Base-by-base conservation (phyloP, 2,888 invertebrate species). In the Ectobius pallidus region DNA sequence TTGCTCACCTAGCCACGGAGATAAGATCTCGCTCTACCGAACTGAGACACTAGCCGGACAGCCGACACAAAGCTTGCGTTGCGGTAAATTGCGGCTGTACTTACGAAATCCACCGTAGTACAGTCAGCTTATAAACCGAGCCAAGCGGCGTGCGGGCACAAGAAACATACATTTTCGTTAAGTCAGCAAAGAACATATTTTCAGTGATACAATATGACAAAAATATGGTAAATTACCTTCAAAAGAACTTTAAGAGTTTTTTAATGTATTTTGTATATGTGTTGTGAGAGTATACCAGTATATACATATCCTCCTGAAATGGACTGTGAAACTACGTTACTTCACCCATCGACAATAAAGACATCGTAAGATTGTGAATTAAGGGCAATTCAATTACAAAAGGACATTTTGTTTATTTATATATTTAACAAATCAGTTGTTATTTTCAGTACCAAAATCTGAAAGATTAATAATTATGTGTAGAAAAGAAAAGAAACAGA, bases 321-420 rank as follows among this genome's bases (percentile, higher is more conserved):
- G 39, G 44, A 62, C 30, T 62, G 27, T 32, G 27, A 65, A 42
- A 44, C 65, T 1, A 18, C 65, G 22, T 44, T 65, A 1, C n/a
- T n/a, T n/a, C n/a, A n/a, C n/a, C n/a, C n/a, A n/a, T n/a, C n/a
- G n/a, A n/a, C n/a, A n/a, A n/a, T 6, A 4, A 42, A 11, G 27
- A 9, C 14, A 4, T 16, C 22, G 14, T 11, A 3, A 1, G 20
- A 20, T 20, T 39, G 39, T 65, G 22, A 65, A 9, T 7, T 39
- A n/a, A 42, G 42, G 22, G 39, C 18, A 20, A 65, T 39, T 39
- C 16, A 39, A 20, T 39, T 65, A 6, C 2, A 20, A 39, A 34
- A 22, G n/a, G 1, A 65, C 65, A 7, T 65, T 65, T 65, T 65
- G 65, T 4, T 39, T 65, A 65, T 42, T 42, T 11, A 14, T 42